Conservation (phyloP, 1,140 invertebrate species). For the Pollicipes pollicipes region DNA sequence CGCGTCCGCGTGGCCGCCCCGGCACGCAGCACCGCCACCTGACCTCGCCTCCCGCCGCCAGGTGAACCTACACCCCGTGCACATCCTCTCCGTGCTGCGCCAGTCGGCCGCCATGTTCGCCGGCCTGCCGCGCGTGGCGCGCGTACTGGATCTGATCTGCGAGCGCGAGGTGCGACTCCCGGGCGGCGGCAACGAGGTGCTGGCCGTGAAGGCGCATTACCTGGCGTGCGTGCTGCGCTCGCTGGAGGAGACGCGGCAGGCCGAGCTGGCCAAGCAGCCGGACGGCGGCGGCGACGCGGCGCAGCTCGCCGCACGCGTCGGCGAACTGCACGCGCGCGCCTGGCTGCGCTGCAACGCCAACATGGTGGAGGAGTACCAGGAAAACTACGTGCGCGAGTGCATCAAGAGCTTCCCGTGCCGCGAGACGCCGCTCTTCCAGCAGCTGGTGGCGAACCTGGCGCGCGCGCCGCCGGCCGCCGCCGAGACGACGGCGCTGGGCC, state of each 20-base stretch:
- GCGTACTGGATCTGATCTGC: slow-evolving; percentile 63
- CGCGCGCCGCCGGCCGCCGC: slow-evolving; percentile 22
- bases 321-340: neutral
- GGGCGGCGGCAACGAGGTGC: slow-evolving; percentile 72
- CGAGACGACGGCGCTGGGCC: slow-evolving; percentile 38
- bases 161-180: slow-evolving; percentile 71
- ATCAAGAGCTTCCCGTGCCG: slow-evolving; percentile 72
- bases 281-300: neutral
- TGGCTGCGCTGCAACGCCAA: neutral
- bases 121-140: slow-evolving; percentile 53
- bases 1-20: no score
- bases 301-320: neutral
- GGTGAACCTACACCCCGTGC: slow-evolving; percentile 69
- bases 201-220: slow-evolving; percentile 73
- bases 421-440: slow-evolving; percentile 66
- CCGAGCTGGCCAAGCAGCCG: neutral
- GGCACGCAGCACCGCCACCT: no score
- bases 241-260: neutral
- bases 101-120: slow-evolving; percentile 48
- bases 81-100: slow-evolving; percentile 60
- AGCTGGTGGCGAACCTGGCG: slow-evolving; percentile 52
- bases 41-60: slow-evolving; percentile 21
- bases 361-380: slow-evolving; percentile 35
- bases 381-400: slow-evolving; percentile 60
- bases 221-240: neutral